phyloP scores from a whole-genome alignment of 2,113 vertebrate genomes.

The Trichechus manatus region DNA sequence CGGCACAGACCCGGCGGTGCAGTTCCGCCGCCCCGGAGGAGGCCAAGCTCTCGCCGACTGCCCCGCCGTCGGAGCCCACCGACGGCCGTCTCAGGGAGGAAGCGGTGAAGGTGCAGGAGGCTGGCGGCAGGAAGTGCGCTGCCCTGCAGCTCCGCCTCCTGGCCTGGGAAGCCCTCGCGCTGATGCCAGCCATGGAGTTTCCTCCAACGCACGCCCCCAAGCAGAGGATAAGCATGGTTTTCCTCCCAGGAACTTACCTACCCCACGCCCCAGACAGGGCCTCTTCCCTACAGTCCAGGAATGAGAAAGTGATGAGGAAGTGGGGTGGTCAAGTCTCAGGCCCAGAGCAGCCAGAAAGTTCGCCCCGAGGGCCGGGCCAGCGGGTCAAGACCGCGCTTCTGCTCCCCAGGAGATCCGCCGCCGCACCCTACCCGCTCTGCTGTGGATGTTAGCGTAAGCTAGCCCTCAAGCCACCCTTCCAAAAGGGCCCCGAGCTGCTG shows the following conservation, averaged over 20 bases:
- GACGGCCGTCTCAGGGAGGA: not conserved
- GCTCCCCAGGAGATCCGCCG: not conserved
- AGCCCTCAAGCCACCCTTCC: not conserved
- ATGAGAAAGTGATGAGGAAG: not conserved
- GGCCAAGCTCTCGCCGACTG: accelerated
- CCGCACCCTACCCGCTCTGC: not conserved
- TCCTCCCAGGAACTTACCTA: not conserved
- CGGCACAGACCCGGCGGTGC: accelerated
- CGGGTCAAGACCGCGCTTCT: not conserved
- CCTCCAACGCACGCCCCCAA: not conserved
- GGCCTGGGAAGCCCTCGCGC: not conserved
- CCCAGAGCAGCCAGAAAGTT: not conserved
- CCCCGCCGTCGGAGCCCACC: not conserved
- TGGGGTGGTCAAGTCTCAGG: not conserved
- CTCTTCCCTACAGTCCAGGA: not conserved
- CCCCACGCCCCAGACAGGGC: not conserved
- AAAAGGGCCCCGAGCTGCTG: not conserved
- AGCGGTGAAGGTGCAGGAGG: not conserved
- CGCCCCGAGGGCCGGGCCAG: not conserved
- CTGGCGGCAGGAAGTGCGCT: not conserved
- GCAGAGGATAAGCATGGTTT: not conserved
- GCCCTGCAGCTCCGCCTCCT: not conserved
- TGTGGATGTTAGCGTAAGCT: not conserved
- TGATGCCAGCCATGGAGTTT: not conserved
- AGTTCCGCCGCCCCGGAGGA: accelerated